Evolutionary conservation across 2,888 invertebrate genomes (phyloP), one percentile per base, ranked within the genome.

Genomic region (Eristalinus aeneus): DNA sequence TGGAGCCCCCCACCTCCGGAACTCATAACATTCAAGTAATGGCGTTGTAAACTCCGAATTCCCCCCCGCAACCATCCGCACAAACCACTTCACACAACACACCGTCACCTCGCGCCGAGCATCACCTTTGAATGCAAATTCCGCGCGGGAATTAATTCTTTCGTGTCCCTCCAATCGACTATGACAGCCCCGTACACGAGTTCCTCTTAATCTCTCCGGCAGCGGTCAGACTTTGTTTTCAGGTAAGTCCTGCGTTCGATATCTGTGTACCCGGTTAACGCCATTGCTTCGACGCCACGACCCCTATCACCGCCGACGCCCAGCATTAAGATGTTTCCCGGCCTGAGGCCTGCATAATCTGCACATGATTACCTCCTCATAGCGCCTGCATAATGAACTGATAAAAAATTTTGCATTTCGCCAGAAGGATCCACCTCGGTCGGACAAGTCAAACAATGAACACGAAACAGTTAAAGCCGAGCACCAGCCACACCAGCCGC

Each of bases 341-440:
- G 74, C 81, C 82, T 71, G 22, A 86, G 82, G 82, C 69, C 82
- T 86, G 86, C 82, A 86, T 86, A 86, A 86, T 86, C 86, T 82
- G 78, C 81, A 86, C 85, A 82, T 86, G 85, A 86, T 81, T 82
- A 86, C 81, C 81, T 86, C 81, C 72, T 76, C 81, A 76, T 81
- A 69, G 81, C 81, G 85, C 77, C 74, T 82, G 82, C 81, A 82
- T 86, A 86, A 82, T 78, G 77, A 82, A 82, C 86, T 86, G 82
- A 82, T 81, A 86, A 46, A 65, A 69, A 69, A 39, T 20, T 78
- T 74, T 82, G 77, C 73, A 82, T 86, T 82, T 82, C n/a, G 67
- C 72, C 77, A 65, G 23, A 53, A 69, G 68, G 74, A 84, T 72
- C 76, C 63, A 46, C 69, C 68, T 69, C 53, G 53, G 34, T 2